phyloP scores from a whole-genome alignment of 1,140 invertebrate species.

The Heliconius nattereri region DNA sequence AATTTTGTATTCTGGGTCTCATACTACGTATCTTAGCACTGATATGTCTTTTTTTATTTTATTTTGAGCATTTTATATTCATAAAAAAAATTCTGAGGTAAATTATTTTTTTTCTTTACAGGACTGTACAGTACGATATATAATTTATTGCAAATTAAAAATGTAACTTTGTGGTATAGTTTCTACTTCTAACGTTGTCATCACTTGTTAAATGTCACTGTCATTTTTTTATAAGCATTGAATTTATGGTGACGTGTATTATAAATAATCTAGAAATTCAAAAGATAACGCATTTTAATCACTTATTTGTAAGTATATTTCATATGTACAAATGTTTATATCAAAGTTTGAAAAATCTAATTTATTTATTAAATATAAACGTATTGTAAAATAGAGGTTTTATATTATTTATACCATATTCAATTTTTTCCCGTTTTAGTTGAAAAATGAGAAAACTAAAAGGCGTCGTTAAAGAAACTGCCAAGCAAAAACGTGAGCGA shows the following conservation, averaged over 20 bases:
- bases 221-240: constrained; percentile 7
- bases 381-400: not conserved
- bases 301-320: constrained; percentile 6
- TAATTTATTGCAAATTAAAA: not conserved
- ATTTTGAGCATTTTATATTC: no score
- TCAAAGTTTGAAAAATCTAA: not conserved
- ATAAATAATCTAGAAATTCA: not conserved
- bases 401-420: constrained; percentile 14
- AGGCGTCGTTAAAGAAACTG: constrained; percentile 89
- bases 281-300: not conserved
- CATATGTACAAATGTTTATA: no score
- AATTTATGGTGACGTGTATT: constrained; percentile 30
- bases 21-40: no score
- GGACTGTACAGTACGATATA: no score
- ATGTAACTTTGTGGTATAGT: not conserved
- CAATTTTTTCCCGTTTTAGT: constrained; percentile 29
- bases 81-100: no score
- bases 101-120: no score
- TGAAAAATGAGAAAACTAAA: constrained; percentile 88
- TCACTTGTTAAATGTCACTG: constrained; percentile 17
- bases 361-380: not conserved
- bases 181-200: not conserved
- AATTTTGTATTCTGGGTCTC: no score
- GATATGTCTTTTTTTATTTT: no score
- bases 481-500: constrained; percentile 90